Conservation (phyloP, 2,888 invertebrate species). For the Melieria crassipennis region DNA sequence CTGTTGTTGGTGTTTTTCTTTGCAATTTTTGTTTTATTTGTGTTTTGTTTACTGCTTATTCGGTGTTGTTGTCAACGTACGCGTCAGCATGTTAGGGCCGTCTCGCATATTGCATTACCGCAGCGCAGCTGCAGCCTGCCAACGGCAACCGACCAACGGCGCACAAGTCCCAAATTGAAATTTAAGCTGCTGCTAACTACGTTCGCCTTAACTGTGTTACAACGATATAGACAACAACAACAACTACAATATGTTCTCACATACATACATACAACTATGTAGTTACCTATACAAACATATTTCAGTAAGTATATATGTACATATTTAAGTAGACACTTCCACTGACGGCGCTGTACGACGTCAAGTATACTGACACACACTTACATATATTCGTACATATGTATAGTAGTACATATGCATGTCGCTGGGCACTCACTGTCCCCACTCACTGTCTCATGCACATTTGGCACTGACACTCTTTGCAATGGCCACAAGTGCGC, state of each 20-base stretch:
- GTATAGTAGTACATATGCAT: neutral
- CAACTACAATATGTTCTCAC: no score
- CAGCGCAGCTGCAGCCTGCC: neutral
- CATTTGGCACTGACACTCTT: neutral
- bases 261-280: no score
- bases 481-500: neutral
- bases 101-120: constrained; percentile 31
- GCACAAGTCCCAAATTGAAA: neutral
- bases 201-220: neutral
- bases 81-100: neutral
- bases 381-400: neutral
- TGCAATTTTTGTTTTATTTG: neutral
- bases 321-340: no score
- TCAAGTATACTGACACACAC: neutral
- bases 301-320: no score
- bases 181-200: neutral
- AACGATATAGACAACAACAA: neutral
- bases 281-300: no score
- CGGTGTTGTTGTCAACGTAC: constrained; percentile 6
- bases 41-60: neutral
- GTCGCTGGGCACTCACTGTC: no score
- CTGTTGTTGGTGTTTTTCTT: neutral
- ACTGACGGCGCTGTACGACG: no score
- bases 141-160: neutral
- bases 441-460: neutral